phyloP scores from a whole-genome alignment of 2,797 vertebrate genomes.

The Halcyon chelicuti region DNA sequence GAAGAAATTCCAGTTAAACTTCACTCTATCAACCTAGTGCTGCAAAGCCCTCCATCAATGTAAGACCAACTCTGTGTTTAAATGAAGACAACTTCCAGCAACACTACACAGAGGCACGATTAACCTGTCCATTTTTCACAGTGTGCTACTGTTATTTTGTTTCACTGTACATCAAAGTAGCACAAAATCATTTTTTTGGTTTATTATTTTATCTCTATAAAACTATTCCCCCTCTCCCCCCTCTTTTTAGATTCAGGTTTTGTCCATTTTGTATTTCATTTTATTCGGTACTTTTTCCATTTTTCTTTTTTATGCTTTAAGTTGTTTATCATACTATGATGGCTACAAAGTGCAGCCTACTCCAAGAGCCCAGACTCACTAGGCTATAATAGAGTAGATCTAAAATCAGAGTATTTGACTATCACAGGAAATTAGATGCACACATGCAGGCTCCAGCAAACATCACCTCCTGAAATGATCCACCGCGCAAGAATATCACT shows the following conservation, averaged over 20 bases:
- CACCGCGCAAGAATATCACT: not conserved
- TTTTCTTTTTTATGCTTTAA: slow-evolving; percentile 23
- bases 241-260: not conserved
- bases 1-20: slow-evolving; percentile 69
- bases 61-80: slow-evolving; percentile 64
- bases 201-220: slow-evolving; percentile 62
- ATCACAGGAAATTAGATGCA: not conserved
- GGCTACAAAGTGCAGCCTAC: not conserved
- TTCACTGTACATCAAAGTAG: slow-evolving; percentile 62
- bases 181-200: slow-evolving; percentile 49
- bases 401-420: not conserved
- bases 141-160: slow-evolving; percentile 41
- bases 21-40: slow-evolving; percentile 66
- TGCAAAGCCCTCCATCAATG: slow-evolving; percentile 64
- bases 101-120: slow-evolving; percentile 54
- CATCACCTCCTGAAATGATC: not conserved
- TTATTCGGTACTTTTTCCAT: not conserved
- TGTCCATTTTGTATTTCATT: slow-evolving; percentile 23
- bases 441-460: not conserved
- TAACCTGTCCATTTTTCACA: slow-evolving; percentile 68
- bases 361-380: not conserved
- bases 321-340: slow-evolving; percentile 7
- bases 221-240: not conserved
- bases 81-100: slow-evolving; percentile 69
- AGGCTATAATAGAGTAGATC: not conserved